Base-by-base conservation (phyloP, 2,797 vertebrate genomes). In the Anomalospiza imberbis region DNA sequence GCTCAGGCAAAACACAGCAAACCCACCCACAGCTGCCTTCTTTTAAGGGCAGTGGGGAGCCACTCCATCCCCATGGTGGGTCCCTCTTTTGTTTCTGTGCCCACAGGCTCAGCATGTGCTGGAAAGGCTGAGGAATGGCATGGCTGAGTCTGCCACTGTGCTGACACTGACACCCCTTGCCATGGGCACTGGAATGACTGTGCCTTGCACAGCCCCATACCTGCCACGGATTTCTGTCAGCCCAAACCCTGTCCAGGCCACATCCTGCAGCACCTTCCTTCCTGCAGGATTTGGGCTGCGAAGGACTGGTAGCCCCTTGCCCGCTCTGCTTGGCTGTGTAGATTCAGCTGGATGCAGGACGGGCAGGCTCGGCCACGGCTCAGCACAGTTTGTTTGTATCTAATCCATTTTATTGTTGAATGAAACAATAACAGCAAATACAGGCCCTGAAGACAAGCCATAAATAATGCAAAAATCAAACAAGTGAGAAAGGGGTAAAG, bases 381-480 rank as follows among this genome's bases (percentile, higher is more conserved):
- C 57, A 7, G 90, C 44, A 31, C 71, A 22, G 88, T 89, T 91
- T 92, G 92, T 92, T 96, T 97, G 95, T 89, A 91, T 96, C 91
- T 91, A 78, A 95, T 97, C 91, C 83, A 44, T 91, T 94, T 89
- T 78, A 84, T 82, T 89, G 80, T 92, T 85, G 94, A 94, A 92
- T 90, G 89, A 95, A 96, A 94, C 89, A 94, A 92, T 94, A 87
- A 93, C 87, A 88, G 79, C 71, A 83, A 83, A 95, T 73, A 73
- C 55, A 50, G 77, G 74, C 88, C 74, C 94, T n/a, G 72, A 95
- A 97, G 92, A 96, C 93, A 90, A 89, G 79, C 89, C 78, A 91
- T 94, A 92, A 95, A 97, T 96, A 96, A 96, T 96, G 94, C 61
- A 93, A 74, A 96, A 93, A 88, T 94, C 91, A 87, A 94, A 87